Percentiles rank a stretch among this genome's conserved stretches.
phyloP scores from a whole-genome alignment of 2,888 invertebrate genomes.

The Eupithecia pulchellata region DNA sequence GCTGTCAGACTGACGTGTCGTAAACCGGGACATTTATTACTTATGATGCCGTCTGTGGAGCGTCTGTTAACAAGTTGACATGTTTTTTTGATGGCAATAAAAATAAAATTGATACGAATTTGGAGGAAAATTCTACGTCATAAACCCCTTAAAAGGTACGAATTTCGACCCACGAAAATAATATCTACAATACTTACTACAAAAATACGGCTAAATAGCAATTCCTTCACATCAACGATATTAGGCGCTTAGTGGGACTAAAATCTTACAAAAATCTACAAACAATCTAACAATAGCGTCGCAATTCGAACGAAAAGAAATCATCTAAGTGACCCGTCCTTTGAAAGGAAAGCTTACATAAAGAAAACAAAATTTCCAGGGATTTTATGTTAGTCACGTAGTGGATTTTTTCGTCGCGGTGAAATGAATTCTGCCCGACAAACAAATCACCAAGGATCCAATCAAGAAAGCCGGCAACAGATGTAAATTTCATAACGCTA shows the following conservation, averaged over 20 bases:
- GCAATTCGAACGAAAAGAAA: slow-evolving; percentile 54
- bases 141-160: background rate
- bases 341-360: slow-evolving; percentile 65
- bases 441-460: slow-evolving; percentile 72
- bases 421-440: slow-evolving; percentile 70
- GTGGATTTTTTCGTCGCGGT: slow-evolving; percentile 59
- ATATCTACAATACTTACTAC: background rate
- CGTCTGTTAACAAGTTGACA: slow-evolving; percentile 52
- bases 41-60: slow-evolving; percentile 60
- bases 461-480: slow-evolving; percentile 54
- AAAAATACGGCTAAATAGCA: slow-evolving; percentile 1
- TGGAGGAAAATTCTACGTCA: background rate
- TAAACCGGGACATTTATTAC: slow-evolving; percentile 73
- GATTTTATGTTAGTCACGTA: slow-evolving; percentile 76
- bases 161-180: background rate
- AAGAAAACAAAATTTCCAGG: slow-evolving; percentile 69
- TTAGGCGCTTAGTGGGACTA: slow-evolving; percentile 23
- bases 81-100: slow-evolving; percentile 22
- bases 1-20: slow-evolving; percentile 58
- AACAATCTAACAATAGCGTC: slow-evolving; percentile 52
- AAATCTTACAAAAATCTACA: slow-evolving; percentile 50
- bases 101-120: background rate
- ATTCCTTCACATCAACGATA: background rate
- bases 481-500: slow-evolving; percentile 24
- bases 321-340: slow-evolving; percentile 58